These are phyloP conservation scores for Dysdera silvatica DNA, from an alignment of 1,140 invertebrate species.

Conservation along the genomic window DNA sequence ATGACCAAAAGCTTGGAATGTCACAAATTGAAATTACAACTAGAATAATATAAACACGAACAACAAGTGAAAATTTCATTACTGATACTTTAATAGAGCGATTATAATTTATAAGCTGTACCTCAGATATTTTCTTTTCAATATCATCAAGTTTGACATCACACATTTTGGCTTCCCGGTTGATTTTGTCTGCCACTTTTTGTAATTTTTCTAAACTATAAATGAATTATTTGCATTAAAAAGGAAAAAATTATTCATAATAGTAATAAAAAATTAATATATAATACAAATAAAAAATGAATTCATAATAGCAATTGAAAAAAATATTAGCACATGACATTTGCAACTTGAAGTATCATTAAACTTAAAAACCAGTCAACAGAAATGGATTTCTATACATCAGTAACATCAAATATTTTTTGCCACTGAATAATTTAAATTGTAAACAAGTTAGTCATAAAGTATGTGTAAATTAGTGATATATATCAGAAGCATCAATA, in stretches of 20 bases:
- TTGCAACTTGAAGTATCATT: too few species aligned
- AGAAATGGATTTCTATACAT: too few species aligned
- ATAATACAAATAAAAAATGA: background rate
- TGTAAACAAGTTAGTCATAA: too few species aligned
- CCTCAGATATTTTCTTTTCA: conserved; percentile 73
- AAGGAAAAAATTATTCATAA: background rate
- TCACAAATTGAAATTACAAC: conserved; percentile 58
- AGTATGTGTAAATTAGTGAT: too few species aligned
- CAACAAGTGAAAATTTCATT: conserved; percentile 83
- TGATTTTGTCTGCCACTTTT: conserved; percentile 84
- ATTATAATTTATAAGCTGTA: conserved; percentile 69
- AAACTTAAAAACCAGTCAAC: too few species aligned
- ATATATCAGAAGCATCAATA: too few species aligned
- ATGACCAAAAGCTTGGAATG: conserved; percentile 43
- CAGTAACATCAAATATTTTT: too few species aligned
- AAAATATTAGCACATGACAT: too few species aligned
- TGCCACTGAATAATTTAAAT: too few species aligned
- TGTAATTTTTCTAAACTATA: conserved; percentile 75
- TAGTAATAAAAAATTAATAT: background rate
- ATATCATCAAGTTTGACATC: conserved; percentile 77
- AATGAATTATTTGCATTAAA: conserved; percentile 3
- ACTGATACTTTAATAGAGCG: conserved; percentile 77
- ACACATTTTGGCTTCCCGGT: conserved; percentile 78
- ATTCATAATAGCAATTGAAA: background rate
- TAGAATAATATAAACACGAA: too few species aligned